Evolutionary conservation across 2,888 invertebrate genomes (phyloP).

Genomic region (Acanthopleura granulata): DNA sequence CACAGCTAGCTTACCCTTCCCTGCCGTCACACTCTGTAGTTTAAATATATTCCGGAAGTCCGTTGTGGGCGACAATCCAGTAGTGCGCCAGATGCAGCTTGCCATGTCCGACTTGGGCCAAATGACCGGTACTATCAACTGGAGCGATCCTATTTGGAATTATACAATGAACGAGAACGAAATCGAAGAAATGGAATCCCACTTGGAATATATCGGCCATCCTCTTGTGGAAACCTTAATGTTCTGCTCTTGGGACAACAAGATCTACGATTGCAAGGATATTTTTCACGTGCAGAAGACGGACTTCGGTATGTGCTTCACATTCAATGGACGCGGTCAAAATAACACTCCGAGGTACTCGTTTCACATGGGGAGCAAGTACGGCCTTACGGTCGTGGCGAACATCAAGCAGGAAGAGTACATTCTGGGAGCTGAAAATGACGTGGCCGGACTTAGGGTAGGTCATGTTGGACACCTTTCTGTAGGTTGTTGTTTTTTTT

Average conservation of each 20-base stretch:
- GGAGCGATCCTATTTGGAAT: constrained; percentile 4
- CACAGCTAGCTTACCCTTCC: neutral
- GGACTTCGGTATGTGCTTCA: constrained; percentile 9
- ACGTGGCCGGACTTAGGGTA: constrained; percentile 15
- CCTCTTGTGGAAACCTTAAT: neutral
- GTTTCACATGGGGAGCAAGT: neutral
- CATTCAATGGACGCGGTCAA: neutral
- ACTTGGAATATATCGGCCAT: neutral
- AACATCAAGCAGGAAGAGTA: constrained; percentile 8
- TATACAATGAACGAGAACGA: neutral
- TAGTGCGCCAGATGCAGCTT: neutral
- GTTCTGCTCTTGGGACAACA: neutral
- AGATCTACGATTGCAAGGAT: neutral
- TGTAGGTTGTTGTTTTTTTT: too few species aligned
- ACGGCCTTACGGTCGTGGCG: neutral
- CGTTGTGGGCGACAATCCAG: neutral
- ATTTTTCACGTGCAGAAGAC: neutral
- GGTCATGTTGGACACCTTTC: neutral
- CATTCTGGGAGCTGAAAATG: neutral
- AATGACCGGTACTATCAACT: neutral
- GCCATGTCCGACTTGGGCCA: neutral
- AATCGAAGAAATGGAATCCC: neutral
- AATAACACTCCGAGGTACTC: neutral
- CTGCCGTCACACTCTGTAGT: constrained; percentile 17
- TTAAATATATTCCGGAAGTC: constrained; percentile 2